Evolutionary conservation across 1,140 invertebrate species (phyloP).

Genomic region (Drosophila gunungcola): DNA sequence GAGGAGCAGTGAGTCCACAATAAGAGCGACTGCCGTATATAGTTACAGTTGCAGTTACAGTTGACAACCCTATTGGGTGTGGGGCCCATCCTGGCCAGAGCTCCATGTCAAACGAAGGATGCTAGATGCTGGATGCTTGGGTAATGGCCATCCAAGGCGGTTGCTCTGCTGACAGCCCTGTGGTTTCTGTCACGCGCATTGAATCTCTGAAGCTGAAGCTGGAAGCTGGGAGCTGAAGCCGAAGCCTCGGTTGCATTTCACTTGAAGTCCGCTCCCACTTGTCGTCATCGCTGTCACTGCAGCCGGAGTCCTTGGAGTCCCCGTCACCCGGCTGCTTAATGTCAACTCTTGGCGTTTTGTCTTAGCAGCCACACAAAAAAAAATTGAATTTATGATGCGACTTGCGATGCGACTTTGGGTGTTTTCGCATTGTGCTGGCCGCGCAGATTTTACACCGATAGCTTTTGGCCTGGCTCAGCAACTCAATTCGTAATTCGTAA

Average conservation of each 20-base stretch:
- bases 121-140: slow-evolving; percentile 10
- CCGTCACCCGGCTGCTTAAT: slow-evolving; percentile 68
- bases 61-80: slow-evolving; percentile 15
- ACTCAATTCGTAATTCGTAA: slow-evolving; percentile 37
- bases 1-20: slow-evolving; percentile 37
- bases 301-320: background rate
- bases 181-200: slow-evolving; percentile 74
- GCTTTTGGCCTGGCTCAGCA: slow-evolving; percentile 55
- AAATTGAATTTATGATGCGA: slow-evolving; percentile 79
- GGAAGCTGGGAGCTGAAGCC: slow-evolving; percentile 25
- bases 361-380: slow-evolving; percentile 72
- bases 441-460: slow-evolving; percentile 60
- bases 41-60: slow-evolving; percentile 39
- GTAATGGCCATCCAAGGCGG: slow-evolving; percentile 67
- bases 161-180: slow-evolving; percentile 57
- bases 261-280: slow-evolving; percentile 54
- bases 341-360: slow-evolving; percentile 78
- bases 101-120: slow-evolving; percentile 45
- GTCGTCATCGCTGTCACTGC: slow-evolving; percentile 51
- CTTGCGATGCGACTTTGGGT: slow-evolving; percentile 62
- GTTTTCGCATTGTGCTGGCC: slow-evolving; percentile 56
- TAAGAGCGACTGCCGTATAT: slow-evolving; percentile 34
- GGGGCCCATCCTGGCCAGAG: slow-evolving; percentile 22
- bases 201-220: slow-evolving; percentile 47
- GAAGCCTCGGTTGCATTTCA: slow-evolving; percentile 66